Evolutionary conservation across 2,888 invertebrate genomes (phyloP).

Genomic region (Apamea crenata): DNA sequence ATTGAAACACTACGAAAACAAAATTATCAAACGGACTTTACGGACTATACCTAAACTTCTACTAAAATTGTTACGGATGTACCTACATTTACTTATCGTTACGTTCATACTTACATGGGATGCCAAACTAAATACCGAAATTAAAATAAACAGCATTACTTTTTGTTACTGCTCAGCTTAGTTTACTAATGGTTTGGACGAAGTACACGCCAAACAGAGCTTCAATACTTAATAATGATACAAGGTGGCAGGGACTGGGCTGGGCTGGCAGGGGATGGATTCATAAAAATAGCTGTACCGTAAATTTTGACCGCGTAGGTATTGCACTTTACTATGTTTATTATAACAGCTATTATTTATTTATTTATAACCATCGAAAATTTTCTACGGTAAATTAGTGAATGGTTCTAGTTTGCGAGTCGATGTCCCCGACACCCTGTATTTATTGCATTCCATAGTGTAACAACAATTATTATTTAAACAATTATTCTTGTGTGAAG

Average conservation of each 20-base stretch:
- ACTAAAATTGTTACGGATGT: conserved; percentile 1
- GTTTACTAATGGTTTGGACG: neutral
- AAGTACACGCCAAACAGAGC: neutral
- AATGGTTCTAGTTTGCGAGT: too few relatives aligned
- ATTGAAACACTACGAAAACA: neutral
- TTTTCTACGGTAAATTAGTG: too few relatives aligned
- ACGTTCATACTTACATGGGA: conserved; percentile 26
- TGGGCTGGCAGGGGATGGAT: too few relatives aligned
- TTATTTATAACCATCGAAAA: too few relatives aligned
- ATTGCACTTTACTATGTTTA: too few relatives aligned
- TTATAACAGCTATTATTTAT: too few relatives aligned
- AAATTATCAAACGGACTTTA: neutral
- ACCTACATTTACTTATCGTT: conserved; percentile 19
- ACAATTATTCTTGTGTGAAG: neutral
- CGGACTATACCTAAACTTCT: neutral
- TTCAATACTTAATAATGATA: neutral
- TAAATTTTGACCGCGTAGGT: too few relatives aligned
- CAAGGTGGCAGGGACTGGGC: too few relatives aligned
- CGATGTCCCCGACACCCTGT: neutral
- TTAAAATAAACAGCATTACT: conserved; percentile 39
- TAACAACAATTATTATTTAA: neutral
- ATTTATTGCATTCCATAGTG: neutral
- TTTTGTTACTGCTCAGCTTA: neutral
- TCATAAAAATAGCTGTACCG: too few relatives aligned
- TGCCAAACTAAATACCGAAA: conserved; percentile 33